A percentile compares a stretch with the other conserved stretches of the same genome.
These are phyloP conservation scores for Prunella fulvescens DNA, from an alignment of 2,113 vertebrate genomes.

Conservation along the genomic window DNA sequence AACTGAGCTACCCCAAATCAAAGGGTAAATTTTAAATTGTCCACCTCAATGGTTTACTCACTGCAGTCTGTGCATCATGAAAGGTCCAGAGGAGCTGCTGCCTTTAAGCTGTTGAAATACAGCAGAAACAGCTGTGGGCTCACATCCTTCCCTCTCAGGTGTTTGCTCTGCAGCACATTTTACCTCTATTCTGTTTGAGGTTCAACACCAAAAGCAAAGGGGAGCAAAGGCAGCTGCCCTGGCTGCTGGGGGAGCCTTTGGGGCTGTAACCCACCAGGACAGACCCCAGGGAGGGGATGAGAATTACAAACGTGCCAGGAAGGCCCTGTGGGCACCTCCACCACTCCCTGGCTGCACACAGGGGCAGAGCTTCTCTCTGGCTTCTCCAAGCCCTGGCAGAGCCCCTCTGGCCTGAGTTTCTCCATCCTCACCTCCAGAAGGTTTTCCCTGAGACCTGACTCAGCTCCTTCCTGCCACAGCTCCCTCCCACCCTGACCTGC, in stretches of 20 bases:
- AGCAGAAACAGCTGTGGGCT: not conserved
- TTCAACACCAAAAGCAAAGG: not conserved
- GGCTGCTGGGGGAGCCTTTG: not conserved
- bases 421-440: not conserved
- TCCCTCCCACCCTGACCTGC: rapidly evolving
- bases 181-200: not conserved
- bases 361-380: not conserved
- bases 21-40: not conserved
- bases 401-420: not conserved
- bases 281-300: not conserved
- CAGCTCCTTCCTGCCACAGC: not conserved
- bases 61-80: not conserved
- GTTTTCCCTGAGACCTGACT: not conserved
- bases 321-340: not conserved
- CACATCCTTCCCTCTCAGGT: not conserved
- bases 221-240: not conserved
- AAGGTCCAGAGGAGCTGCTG: not conserved
- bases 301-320: rapidly evolving
- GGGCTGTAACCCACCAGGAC: not conserved
- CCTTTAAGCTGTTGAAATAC: not conserved
- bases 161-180: not conserved
- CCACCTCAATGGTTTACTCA: not conserved
- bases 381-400: not conserved
- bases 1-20: not conserved
- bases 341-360: not conserved